Evolutionary conservation across 2,113 vertebrate genomes (phyloP), one percentile per base, ranked within the genome.

Genomic region (Oryzias javanicus): DNA sequence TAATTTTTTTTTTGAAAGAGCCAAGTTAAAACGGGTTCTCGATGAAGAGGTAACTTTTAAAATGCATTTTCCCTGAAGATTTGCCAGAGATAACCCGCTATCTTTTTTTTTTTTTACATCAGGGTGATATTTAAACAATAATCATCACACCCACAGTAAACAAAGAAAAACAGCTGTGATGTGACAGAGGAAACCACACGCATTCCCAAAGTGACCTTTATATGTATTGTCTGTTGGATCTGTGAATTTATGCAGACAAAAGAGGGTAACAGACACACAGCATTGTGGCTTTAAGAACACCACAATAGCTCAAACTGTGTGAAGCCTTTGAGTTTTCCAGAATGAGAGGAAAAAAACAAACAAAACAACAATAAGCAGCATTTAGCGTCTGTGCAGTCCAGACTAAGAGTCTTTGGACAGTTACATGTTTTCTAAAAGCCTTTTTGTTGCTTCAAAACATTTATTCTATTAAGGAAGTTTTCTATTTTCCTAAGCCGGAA

Each of bases 221-320:
- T 40, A n/a, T 17, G 14, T 35, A n/a, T 19, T 12, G 5, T 20
- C 14, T 20, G 19, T 55, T 24, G 4, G 5, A 45, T 54, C 50
- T 64, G 50, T 14, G 15, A 13, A 16, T 40, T 54, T 20, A 35
- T 12, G 35, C 35, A 17, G 35, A 17, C 49, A 17, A 25, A 35
- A 40, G 40, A 51, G 10, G 13, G 18, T 27, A 51, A 27, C 15
- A 25, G 10, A 52, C 24, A 52, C 4, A 22, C 22, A 16, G 13
- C 15, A 53, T 52, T 52, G 52, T 18, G 60, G 14, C 49, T 42
- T 42, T 7, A 18, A 0, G 0, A 50, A 52, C 49, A 45, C 29
- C 17, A 45, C 6, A n/a, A 41, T 50, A 49, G 42, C 35, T 52
- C 14, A 41, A n/a, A 41, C 50, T 47, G 61, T 56, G 63, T 47